Evolutionary conservation across 2,888 invertebrate species (phyloP).

Genomic region (Trissonchulus latispiculum): DNA sequence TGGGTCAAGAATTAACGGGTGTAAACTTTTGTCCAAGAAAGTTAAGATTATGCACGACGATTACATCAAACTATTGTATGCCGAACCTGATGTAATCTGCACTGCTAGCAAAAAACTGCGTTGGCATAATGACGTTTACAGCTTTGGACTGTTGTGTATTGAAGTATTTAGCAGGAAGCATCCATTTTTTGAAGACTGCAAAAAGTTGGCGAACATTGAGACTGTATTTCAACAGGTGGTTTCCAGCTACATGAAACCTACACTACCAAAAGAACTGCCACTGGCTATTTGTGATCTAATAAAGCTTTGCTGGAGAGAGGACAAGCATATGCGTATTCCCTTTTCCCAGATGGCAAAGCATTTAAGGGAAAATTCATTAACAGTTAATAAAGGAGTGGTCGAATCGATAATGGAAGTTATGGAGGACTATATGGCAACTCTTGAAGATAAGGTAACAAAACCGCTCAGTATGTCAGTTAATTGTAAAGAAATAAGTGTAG

Average conservation of each 20-base stretch:
- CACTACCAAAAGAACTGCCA: not conserved
- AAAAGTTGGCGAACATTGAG: no score
- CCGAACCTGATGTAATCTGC: slow-evolving; percentile 6
- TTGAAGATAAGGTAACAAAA: not conserved
- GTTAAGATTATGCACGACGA: no score
- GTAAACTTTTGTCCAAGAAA: no score
- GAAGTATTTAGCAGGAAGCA: not conserved
- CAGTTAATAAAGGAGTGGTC: not conserved
- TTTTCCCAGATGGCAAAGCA: not conserved
- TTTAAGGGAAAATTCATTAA: not conserved
- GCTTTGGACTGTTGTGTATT: not conserved
- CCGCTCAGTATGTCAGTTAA: no score
- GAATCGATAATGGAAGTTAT: not conserved
- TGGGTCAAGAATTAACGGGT: not conserved
- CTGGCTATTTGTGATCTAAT: not conserved
- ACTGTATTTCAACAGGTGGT: no score
- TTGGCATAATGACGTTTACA: not conserved
- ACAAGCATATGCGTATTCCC: not conserved
- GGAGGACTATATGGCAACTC: slow-evolving; percentile 12
- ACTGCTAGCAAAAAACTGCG: no score
- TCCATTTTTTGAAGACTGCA: no score
- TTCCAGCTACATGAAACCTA: not conserved
- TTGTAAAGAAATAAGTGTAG: no score
- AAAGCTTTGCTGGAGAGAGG: not conserved
- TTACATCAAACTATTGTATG: not conserved